Conservation (phyloP, 2,888 invertebrate species). For the Drosophila trichaetosa region DNA sequence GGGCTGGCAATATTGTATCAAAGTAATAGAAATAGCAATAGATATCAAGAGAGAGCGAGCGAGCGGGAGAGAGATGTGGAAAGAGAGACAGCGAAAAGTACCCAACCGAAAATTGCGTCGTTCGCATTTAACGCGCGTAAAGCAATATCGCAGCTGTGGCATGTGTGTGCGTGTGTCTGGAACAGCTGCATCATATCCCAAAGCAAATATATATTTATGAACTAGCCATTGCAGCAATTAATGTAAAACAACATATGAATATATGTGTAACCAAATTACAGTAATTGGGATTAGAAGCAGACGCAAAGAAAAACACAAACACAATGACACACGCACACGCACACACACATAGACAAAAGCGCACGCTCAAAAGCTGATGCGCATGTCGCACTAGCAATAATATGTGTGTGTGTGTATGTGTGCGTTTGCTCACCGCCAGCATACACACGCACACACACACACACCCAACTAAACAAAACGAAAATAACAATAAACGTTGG, state of each 20-base stretch:
- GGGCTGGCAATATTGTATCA: slow-evolving; percentile 43
- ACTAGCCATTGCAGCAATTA: background rate
- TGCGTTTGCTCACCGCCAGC: slow-evolving; percentile 23
- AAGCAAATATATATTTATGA: background rate
- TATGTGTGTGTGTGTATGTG: background rate
- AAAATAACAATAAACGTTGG: slow-evolving; percentile 51
- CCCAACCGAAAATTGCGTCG: slow-evolving; percentile 67
- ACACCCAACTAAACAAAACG: slow-evolving; percentile 17
- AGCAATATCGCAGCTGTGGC: slow-evolving; percentile 20
- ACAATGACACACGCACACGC: background rate
- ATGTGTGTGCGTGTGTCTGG: slow-evolving; percentile 12
- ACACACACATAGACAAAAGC: slow-evolving; percentile 3
- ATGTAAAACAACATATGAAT: background rate
- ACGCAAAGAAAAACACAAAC: slow-evolving; percentile 3
- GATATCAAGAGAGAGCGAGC: slow-evolving; percentile 27
- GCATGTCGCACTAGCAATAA: slow-evolving; percentile 50
- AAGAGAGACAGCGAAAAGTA: slow-evolving; percentile 44
- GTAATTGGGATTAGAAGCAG: slow-evolving; percentile 3
- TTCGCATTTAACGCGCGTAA: slow-evolving; percentile 62
- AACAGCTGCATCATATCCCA: slow-evolving; percentile 49
- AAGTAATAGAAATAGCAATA: slow-evolving; percentile 43
- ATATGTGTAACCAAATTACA: slow-evolving; percentile 1
- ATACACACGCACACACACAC: slow-evolving; percentile 24
- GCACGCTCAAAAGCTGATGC: slow-evolving; percentile 31
- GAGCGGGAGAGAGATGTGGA: slow-evolving; percentile 1